Base-by-base conservation (phyloP, 1,140 invertebrate species). In the Aethina tumida region DNA sequence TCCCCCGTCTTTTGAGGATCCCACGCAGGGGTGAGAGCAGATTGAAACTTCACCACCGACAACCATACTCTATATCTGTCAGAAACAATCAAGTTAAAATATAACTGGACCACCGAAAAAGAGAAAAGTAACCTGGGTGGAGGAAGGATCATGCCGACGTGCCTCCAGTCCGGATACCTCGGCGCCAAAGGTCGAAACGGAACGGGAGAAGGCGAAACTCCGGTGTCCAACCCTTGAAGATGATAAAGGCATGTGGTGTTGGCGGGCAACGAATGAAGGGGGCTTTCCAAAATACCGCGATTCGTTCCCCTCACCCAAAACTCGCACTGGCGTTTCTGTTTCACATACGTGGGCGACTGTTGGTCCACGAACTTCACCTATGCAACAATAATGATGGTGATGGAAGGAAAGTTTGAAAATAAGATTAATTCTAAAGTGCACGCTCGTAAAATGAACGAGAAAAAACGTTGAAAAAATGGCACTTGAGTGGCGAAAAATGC, bases 241-340 rank as follows among this genome's bases (percentile, higher is more conserved):
- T 86, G 82, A 60, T 89, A 92, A 3, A 87, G 67, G 55, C 87
- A 92, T 1, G 85, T 90, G 6, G 82, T 88, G 55, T 90, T 90
- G 2, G 82, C 77, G 1, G 86, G 79, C 20, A 90, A 56, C 1
- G 85, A 87, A 56, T 90, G 86, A 35, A 76, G 68, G 0, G 86
- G 86, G 49, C 81, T 86, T 33, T 83, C 78, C 3, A 91, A 57
- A 8, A 86, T 65, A 7, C 87, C 87, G 9, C 77, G 75, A 0
- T 77, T 76, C 1, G 77, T 78, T 1, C 84, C 84, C 34, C 81
- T 70, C 39, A 90, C 70, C 78, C 84, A 86, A 53, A 90, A 91
- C 55, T 89, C 85, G 54, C 87, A 92, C 2, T 78, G 75, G 24
- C 78, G 70, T 53, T 89, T 87, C 48, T 82, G 84, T 51, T 79